These are phyloP conservation scores for Ochotona princeps DNA, from an alignment of 2,113 vertebrate species.

Conservation along the genomic window DNA sequence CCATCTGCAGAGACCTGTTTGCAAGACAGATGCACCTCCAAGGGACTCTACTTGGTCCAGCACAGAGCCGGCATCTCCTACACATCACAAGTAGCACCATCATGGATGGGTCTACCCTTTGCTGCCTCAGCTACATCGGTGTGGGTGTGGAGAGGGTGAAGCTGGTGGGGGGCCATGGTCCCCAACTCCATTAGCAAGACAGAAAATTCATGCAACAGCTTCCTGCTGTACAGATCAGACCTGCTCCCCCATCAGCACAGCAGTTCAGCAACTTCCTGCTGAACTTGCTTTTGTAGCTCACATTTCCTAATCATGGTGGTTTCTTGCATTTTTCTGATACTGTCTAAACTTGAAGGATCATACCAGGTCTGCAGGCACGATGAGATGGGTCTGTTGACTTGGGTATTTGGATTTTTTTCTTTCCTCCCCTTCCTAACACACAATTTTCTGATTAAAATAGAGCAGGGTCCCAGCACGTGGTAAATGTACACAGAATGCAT, in stretches of 20 bases:
- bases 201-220: neutral
- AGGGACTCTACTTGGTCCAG: neutral
- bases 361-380: neutral
- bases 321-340: neutral
- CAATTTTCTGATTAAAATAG: constrained; percentile 6
- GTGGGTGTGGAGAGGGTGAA: rapidly evolving
- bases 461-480: neutral
- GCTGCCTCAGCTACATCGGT: rapidly evolving
- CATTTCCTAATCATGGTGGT: neutral
- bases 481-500: neutral
- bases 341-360: neutral
- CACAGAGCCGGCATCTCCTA: neutral
- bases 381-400: neutral
- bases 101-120: neutral
- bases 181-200: neutral
- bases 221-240: neutral
- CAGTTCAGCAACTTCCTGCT: neutral
- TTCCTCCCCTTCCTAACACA: neutral
- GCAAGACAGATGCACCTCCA: neutral
- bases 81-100: too few relatives aligned
- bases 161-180: neutral
- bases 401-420: neutral
- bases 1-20: neutral
- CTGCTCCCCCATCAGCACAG: neutral
- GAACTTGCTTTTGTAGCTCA: rapidly evolving